phyloP scores from a whole-genome alignment of 2,113 vertebrate species.

The Axis porcinus region DNA sequence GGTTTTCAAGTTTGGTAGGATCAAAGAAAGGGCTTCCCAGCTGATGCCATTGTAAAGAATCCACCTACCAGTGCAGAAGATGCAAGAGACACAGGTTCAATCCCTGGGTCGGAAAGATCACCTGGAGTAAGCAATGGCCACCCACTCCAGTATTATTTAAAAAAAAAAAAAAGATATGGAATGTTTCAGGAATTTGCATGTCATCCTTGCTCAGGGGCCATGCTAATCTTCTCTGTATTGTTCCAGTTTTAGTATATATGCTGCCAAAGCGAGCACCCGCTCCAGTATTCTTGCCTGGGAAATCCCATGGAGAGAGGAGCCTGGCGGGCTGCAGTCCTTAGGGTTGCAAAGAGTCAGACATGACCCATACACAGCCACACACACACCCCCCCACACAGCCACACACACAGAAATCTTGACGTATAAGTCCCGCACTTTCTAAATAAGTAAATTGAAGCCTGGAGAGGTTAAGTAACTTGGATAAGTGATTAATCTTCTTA shows the following conservation, averaged over 20 bases:
- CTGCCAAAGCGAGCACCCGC: not conserved
- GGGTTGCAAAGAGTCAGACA: not conserved
- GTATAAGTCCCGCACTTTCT: not conserved
- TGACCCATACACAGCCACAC: not conserved
- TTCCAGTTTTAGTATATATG: not conserved
- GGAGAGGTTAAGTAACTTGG: not conserved
- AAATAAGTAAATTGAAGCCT: not conserved
- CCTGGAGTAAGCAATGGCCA: not conserved
- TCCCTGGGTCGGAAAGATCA: not conserved
- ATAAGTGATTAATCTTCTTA: not conserved
- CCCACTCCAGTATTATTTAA: not conserved
- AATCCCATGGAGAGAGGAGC: not conserved
- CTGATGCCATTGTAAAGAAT: not conserved
- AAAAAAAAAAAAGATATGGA: not conserved
- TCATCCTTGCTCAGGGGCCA: not conserved
- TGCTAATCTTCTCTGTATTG: not conserved
- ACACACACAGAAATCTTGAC: not conserved
- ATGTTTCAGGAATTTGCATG: not conserved
- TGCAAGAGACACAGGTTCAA: not conserved
- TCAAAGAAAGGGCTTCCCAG: not conserved
- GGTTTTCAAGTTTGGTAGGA: not conserved
- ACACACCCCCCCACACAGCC: rapidly evolving
- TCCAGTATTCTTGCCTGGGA: not conserved
- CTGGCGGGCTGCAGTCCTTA: not conserved
- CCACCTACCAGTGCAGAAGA: not conserved